Base-by-base conservation (phyloP, 2,888 invertebrate genomes). In the Hecatera dysodea region DNA sequence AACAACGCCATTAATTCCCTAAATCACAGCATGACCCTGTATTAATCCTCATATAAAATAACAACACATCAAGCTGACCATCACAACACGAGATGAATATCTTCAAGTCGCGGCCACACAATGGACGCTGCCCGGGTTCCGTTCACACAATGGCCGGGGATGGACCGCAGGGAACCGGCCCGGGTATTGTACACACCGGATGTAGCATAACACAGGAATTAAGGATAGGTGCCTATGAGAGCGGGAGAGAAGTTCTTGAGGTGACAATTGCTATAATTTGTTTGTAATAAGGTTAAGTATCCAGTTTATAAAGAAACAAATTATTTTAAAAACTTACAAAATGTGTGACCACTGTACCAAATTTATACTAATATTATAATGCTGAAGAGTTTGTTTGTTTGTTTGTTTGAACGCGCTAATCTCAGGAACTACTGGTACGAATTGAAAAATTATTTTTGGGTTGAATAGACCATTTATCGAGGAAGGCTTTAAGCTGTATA, bases 61-160 rank as follows among this genome's bases (percentile, higher is more conserved):
- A 46, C 61, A 59, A 69, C 71, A 22, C 63, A 75, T 72, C 60
- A 62, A 56, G 56, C 44, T 72, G 57, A 55, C 65, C 72, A 67
- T 80, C 86, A 84, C 81, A 80, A 82, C 78, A 84, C 44, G 65
- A 84, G 78, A 75, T 82, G 74, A 69, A 76, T 67, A 79, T 78
- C 79, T 81, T 52, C 52, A 64, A 65, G 53, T 46, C 61, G 42
- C 22, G 55, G 52, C 42, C 65, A 46, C 69, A 81, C 81, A 81
- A 81, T 62, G 61, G 42, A 42, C 17, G 9, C 24, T 33, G 72
- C 5, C 39, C 59, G 60, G 71, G 42, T 39, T 36, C 48, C 48
- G 33, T 36, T 63, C 42, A 46, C 75, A 77, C 80, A 80, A 77
- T 65, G 48, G 24, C 33, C 33, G 42, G 22, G 42, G 57, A 50